A percentile compares a stretch with the other conserved stretches of the same genome.
These are phyloP conservation scores for Arenicola marina DNA, from an alignment of 2,888 invertebrate species.

Conservation along the genomic window DNA sequence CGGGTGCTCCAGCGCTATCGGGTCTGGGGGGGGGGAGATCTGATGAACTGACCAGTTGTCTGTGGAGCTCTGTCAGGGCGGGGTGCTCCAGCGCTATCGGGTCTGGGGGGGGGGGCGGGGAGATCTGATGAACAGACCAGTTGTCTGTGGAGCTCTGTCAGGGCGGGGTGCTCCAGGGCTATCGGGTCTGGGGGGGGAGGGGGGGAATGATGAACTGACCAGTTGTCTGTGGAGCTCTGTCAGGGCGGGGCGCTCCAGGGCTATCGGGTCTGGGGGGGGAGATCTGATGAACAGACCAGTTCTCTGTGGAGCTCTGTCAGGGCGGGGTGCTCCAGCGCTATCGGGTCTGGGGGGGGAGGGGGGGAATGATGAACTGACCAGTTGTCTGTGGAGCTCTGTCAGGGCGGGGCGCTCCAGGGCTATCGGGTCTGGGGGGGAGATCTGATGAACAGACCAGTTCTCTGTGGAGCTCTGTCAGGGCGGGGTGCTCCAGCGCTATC, in stretches of 20 bases:
- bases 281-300: not conserved
- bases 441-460: constrained; percentile 44
- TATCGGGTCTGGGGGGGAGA: too few relatives aligned
- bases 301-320: not conserved
- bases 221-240: not conserved
- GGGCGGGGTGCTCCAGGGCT: constrained; percentile 74
- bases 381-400: not conserved
- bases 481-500: constrained; percentile 76
- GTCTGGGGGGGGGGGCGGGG: too few relatives aligned
- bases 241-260: constrained; percentile 64
- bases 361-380: not conserved
- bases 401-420: constrained; percentile 72
- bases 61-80: too few relatives aligned
- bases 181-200: constrained; percentile 57
- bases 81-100: too few relatives aligned
- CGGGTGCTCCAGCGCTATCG: too few relatives aligned
- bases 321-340: not conserved
- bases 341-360: not conserved
- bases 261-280: not conserved
- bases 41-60: too few relatives aligned
- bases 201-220: not conserved
- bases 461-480: constrained; percentile 73
- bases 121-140: constrained; percentile 37
- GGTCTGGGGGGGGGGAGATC: too few relatives aligned
- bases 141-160: constrained; percentile 71